Evolutionary conservation across 2,113 vertebrate species (phyloP).

Genomic region (Rhynchopsitta pachyrhyncha): DNA sequence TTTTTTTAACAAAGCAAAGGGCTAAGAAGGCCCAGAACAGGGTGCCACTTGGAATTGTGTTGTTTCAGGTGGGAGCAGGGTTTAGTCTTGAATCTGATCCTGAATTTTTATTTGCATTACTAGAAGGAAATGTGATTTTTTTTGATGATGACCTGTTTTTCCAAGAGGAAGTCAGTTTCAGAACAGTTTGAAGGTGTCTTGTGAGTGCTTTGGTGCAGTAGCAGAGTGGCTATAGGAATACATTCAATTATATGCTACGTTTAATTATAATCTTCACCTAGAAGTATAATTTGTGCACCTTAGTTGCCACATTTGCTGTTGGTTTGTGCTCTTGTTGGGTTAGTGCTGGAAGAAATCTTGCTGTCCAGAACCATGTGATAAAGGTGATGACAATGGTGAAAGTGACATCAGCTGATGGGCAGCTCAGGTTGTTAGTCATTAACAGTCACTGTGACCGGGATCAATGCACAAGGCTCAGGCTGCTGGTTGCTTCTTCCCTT

Average conservation of each 20-base stretch:
- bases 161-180: background rate
- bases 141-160: background rate
- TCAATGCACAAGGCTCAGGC: background rate
- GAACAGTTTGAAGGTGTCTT: background rate
- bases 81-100: background rate
- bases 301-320: background rate
- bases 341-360: background rate
- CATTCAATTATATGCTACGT: background rate
- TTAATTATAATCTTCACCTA: constrained; percentile 17
- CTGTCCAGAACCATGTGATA: background rate
- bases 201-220: background rate
- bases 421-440: background rate
- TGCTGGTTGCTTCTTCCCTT: background rate
- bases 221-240: background rate
- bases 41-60: background rate
- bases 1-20: background rate
- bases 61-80: background rate
- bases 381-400: background rate
- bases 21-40: background rate
- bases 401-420: constrained; percentile 11
- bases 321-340: background rate
- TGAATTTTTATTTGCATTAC: background rate
- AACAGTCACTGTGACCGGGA: background rate
- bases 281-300: background rate
- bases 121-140: background rate